phyloP scores from a whole-genome alignment of 2,113 vertebrate species.

The Strigops habroptila region DNA sequence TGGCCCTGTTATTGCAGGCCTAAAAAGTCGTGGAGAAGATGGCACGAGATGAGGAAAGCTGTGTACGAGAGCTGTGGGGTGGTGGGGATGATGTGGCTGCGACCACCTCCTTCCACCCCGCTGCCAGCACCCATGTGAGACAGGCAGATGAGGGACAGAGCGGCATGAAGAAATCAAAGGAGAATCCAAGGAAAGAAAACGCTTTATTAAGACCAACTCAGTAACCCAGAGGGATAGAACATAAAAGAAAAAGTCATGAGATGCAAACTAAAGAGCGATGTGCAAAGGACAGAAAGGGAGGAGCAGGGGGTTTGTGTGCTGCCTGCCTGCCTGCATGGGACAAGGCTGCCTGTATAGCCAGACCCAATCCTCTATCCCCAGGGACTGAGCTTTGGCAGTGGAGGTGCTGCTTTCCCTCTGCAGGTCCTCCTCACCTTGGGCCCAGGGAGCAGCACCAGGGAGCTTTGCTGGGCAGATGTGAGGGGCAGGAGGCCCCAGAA shows the following conservation, averaged over 20 bases:
- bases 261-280: constrained; percentile 26
- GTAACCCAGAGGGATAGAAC: constrained; percentile 29
- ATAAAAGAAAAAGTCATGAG: constrained; percentile 40
- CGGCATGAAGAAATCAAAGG: constrained; percentile 29
- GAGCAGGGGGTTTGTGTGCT: neutral
- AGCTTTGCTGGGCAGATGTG: neutral
- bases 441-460: neutral
- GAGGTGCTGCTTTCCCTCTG: neutral
- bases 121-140: neutral
- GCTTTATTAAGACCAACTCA: constrained; percentile 48
- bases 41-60: neutral
- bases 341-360: neutral
- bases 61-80: neutral
- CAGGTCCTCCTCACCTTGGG: neutral
- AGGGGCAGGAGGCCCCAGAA: neutral
- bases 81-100: rapidly evolving
- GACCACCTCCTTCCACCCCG: neutral
- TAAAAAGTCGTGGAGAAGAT: neutral
- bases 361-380: neutral
- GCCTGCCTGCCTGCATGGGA: neutral
- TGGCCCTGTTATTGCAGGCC: neutral
- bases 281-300: constrained; percentile 35
- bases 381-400: neutral
- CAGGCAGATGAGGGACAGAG: constrained; percentile 21
- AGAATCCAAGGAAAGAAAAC: constrained; percentile 23